Evolutionary conservation across 2,888 invertebrate genomes (phyloP), one percentile per base, ranked within the genome.

Genomic region (Dasypogon diadema): DNA sequence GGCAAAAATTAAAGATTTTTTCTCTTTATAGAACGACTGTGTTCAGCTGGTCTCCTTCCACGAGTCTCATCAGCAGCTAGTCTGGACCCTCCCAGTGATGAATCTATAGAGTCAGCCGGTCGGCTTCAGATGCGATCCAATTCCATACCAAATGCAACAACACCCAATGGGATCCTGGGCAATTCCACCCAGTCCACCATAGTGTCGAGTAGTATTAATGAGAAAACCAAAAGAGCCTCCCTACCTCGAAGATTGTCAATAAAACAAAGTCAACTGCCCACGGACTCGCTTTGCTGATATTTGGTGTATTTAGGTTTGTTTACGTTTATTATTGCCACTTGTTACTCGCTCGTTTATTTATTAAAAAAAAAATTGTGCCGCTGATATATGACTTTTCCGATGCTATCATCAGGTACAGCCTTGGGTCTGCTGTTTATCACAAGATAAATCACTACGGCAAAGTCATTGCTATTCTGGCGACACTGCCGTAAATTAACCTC

Each of bases 251-350:
- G 85, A 77, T 81, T 86, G 79, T 86, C 86, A 80, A 84, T 86
- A 78, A 86, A 86, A 80, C 84, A 85, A 79, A 85, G 85, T 80
- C 83, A 83, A 81, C 81, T 85, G 80, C 84, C 86, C 76, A 82
- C 84, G 73, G 86, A 86, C 82, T 86, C 86, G 80, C 83, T 86
- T 80, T 86, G 86, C 83, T 86, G 84, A 86, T 84, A 84, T 82
- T 82, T 82, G 78, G 63, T 34, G 54, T 68, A 37, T 72, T 48
- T 76, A 76, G 76, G 72, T 76, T 48, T 14, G 63, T 63, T 24
- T 18, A 37, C 8, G 42, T 30, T 30, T 30, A 5, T 30, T 30
- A 5, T 30, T 30, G 8, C 8, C 3, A 30, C 8, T n/a, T n/a
- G n/a, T n/a, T n/a, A n/a, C n/a, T n/a, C n/a, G n/a, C n/a, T 8